A percentile compares a stretch with the other conserved stretches of the same genome.
Conservation (phyloP, 2,113 vertebrate genomes). For the Corvus hawaiiensis region DNA sequence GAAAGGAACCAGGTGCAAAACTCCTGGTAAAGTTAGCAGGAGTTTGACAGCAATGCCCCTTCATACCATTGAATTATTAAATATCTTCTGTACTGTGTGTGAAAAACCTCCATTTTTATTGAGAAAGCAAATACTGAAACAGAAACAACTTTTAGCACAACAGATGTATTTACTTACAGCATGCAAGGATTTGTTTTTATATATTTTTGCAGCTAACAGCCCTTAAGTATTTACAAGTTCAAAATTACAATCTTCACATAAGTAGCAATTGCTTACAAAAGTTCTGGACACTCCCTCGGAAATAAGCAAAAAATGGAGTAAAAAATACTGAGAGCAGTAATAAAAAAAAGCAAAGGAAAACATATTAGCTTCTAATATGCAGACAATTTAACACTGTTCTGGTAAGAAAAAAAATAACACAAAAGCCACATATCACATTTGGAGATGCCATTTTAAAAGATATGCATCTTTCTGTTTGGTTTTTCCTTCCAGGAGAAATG, state of each 20-base stretch:
- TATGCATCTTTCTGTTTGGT: not conserved
- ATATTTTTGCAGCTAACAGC: constrained; percentile 36
- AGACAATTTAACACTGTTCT: constrained; percentile 47
- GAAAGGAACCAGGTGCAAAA: not conserved
- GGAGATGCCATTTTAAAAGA: not conserved
- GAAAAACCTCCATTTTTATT: not conserved
- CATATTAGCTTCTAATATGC: not conserved
- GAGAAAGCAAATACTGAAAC: constrained; percentile 35
- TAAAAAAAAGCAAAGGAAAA: not conserved
- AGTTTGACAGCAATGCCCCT: not conserved
- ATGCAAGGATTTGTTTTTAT: constrained; percentile 39
- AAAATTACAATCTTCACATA: constrained; percentile 50
- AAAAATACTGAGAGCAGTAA: not conserved
- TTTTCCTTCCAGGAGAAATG: not conserved
- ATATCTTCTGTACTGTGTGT: not conserved
- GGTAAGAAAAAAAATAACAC: not conserved
- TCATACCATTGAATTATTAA: not conserved
- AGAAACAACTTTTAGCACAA: constrained; percentile 45
- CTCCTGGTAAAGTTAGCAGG: not conserved
- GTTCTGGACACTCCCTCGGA: not conserved
- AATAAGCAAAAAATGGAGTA: not conserved
- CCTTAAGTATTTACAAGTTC: constrained; percentile 65
- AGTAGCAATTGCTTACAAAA: constrained; percentile 16
- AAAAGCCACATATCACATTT: not conserved
- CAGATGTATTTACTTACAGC: constrained; percentile 49